phyloP scores from a whole-genome alignment of 2,113 vertebrate species.

The Megalops atlanticus region DNA sequence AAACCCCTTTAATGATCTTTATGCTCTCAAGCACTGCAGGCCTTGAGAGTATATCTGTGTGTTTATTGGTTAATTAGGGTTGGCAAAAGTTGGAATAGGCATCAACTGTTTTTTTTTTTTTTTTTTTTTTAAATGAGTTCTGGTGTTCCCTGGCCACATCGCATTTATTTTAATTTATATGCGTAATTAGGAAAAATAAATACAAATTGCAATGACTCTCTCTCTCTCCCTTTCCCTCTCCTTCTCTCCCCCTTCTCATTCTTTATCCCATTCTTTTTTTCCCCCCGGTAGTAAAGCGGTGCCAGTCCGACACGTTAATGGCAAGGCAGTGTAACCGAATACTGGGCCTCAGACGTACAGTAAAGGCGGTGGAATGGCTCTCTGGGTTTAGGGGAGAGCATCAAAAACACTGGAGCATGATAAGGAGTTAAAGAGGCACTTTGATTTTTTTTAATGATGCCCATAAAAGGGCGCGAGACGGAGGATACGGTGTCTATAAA shows the following conservation, averaged over 20 bases:
- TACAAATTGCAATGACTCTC: conserved; percentile 43
- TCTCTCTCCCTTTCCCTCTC: conserved; percentile 40
- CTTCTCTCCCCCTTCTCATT: background rate
- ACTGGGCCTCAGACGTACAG: conserved; percentile 38
- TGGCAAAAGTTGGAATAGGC: conserved; percentile 45
- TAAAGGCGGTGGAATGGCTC: conserved; percentile 24
- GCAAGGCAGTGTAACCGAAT: conserved; percentile 30
- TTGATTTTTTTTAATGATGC: conserved; percentile 48
- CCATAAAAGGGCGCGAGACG: conserved; percentile 47
- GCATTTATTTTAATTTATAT: conserved; percentile 60
- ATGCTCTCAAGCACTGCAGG: conserved; percentile 7
- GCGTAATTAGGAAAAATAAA: conserved; percentile 66
- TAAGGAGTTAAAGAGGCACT: conserved; percentile 43
- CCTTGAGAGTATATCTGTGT: conserved; percentile 41
- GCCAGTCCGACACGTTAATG: conserved; percentile 40
- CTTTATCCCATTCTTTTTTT: background rate
- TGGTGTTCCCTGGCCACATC: conserved; percentile 60
- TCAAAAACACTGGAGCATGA: conserved; percentile 46
- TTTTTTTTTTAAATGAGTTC: conserved; percentile 42
- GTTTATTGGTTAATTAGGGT: conserved; percentile 68
- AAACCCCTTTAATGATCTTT: conserved; percentile 19
- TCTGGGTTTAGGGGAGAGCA: conserved; percentile 31
- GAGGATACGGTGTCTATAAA: conserved; percentile 49
- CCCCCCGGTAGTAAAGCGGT: conserved; percentile 31
- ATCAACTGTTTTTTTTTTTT: conserved; percentile 43